Conservation (phyloP, 2,888 invertebrate species). For the Calliopum simillimum region DNA sequence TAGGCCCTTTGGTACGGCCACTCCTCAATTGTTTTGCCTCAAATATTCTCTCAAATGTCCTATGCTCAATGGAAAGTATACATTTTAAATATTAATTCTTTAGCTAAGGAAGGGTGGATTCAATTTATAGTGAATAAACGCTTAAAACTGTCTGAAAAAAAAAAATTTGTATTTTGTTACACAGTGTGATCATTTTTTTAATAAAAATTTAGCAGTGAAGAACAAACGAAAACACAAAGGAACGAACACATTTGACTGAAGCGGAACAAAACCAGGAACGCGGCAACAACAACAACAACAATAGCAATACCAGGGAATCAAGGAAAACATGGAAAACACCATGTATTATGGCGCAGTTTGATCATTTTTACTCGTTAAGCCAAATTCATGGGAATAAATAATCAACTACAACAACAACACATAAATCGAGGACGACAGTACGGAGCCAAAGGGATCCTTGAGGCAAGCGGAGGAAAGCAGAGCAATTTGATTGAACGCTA, state of each 20-base stretch:
- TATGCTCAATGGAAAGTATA: too few species aligned
- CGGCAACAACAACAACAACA: not conserved
- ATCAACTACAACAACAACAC: constrained; percentile 35
- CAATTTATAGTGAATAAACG: too few species aligned
- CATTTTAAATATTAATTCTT: too few species aligned
- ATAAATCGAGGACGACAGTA: not conserved
- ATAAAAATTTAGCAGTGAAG: too few species aligned
- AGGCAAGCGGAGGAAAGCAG: constrained; percentile 1
- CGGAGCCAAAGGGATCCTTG: not conserved
- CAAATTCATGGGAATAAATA: constrained; percentile 50
- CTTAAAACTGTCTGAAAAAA: too few species aligned
- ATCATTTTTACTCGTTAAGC: constrained; percentile 23
- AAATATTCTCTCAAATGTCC: too few species aligned
- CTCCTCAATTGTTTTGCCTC: too few species aligned
- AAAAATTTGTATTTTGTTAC: not conserved
- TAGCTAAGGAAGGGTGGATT: too few species aligned
- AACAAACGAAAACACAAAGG: too few species aligned
- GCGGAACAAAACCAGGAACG: not conserved
- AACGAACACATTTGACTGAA: too few species aligned
- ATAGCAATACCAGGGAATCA: constrained; percentile 4
- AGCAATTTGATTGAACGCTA: constrained; percentile 46
- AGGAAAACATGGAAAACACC: constrained; percentile 24
- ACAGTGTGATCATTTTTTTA: not conserved
- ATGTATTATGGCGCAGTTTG: constrained; percentile 29
- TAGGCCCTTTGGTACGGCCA: too few species aligned